phyloP scores from a whole-genome alignment of 1,140 invertebrate species.

The Pogonomyrmex barbatus region DNA sequence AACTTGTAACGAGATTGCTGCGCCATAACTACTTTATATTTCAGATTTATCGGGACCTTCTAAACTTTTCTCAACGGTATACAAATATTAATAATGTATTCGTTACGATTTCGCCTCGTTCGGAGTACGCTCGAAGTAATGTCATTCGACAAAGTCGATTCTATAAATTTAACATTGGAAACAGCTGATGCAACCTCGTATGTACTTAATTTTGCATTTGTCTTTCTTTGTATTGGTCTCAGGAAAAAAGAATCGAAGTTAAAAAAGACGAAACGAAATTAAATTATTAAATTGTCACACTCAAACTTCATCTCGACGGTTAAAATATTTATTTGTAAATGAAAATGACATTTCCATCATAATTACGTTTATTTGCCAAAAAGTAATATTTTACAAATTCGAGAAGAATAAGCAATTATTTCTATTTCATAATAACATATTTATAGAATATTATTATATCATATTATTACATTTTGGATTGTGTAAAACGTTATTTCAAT shows the following conservation, averaged over 20 bases:
- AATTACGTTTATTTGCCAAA: slow-evolving; percentile 14
- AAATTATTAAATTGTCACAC: not conserved
- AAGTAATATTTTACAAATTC: not conserved
- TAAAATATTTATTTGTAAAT: not conserved
- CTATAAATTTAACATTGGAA: not conserved
- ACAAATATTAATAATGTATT: slow-evolving; percentile 48
- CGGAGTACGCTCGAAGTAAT: not conserved
- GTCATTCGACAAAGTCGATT: not conserved
- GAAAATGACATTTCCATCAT: slow-evolving; percentile 1
- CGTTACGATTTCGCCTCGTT: not conserved
- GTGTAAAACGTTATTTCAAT: not conserved
- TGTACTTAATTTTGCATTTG: not conserved
- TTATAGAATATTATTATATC: slow-evolving; percentile 9
- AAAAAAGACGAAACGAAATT: not conserved
- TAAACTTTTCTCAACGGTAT: slow-evolving; percentile 5
- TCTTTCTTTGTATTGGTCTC: not conserved
- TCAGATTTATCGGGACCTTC: slow-evolving; percentile 26
- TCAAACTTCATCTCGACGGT: not conserved
- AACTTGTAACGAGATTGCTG: slow-evolving; percentile 42
- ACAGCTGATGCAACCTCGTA: not conserved
- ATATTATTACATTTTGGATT: not conserved
- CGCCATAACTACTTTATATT: slow-evolving; percentile 45
- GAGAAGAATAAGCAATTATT: not conserved
- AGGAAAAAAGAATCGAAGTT: not conserved
- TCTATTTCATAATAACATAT: slow-evolving; percentile 18